Conservation (phyloP, 2,888 invertebrate species). For the Patella pellucida region DNA sequence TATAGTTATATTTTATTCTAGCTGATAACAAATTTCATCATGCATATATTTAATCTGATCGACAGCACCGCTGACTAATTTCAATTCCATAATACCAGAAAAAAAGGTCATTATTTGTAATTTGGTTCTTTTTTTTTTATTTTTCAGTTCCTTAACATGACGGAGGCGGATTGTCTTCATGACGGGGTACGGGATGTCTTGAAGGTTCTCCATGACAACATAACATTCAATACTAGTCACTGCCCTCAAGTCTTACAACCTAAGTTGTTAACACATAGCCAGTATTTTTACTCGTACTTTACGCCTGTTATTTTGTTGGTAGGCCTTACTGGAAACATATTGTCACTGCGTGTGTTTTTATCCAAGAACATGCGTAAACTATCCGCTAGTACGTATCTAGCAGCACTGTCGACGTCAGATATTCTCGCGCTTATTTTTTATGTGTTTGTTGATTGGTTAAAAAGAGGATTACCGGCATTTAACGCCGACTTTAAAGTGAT, state of each 20-base stretch:
- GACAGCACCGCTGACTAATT: no score
- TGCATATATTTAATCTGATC: no score
- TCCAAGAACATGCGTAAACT: slow-evolving; percentile 78
- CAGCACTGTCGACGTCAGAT: slow-evolving; percentile 83
- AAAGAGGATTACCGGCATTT: slow-evolving; percentile 50
- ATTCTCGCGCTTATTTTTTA: slow-evolving; percentile 79
- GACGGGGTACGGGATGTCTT: slow-evolving; percentile 23
- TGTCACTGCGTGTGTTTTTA: slow-evolving; percentile 84
- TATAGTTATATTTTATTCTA: no score
- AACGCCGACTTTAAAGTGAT: slow-evolving; percentile 41
- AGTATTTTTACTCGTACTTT: slow-evolving; percentile 76
- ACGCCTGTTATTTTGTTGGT: slow-evolving; percentile 81
- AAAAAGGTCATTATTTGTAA: no score
- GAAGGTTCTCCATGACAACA: not conserved
- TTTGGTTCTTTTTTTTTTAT: not conserved
- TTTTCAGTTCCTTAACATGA: slow-evolving; percentile 1
- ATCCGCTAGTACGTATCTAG: slow-evolving; percentile 84
- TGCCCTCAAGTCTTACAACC: slow-evolving; percentile 7
- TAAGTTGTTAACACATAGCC: slow-evolving; percentile 30
- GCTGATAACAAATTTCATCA: no score
- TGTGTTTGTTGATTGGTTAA: slow-evolving; percentile 66
- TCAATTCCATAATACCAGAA: no score
- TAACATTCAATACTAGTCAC: slow-evolving; percentile 3
- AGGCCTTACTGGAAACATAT: slow-evolving; percentile 82
- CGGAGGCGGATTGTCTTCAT: not conserved